Percentiles rank a stretch among this genome's conserved stretches.
phyloP scores from a whole-genome alignment of 2,888 invertebrate genomes.

The Ophioninae sp. region DNA sequence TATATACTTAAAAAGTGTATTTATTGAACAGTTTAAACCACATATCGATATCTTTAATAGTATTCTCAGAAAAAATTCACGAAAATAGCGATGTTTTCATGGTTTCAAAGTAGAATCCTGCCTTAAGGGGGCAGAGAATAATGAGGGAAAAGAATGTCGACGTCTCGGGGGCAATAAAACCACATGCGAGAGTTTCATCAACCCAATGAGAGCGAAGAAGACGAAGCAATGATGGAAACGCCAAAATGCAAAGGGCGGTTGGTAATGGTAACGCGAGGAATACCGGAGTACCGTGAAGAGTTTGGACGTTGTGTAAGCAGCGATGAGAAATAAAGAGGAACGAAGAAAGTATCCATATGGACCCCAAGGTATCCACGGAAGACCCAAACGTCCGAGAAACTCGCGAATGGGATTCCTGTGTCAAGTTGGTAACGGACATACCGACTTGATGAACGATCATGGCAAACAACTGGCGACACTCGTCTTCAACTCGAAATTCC shows the following conservation, averaged over 20 bases:
- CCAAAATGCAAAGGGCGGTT: conserved; percentile 61
- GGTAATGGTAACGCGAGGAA: conserved; percentile 61
- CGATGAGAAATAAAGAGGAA: conserved; percentile 37
- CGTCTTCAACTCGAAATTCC: background rate
- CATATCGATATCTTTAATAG: too few species aligned
- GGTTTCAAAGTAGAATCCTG: too few species aligned
- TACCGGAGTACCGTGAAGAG: conserved; percentile 57
- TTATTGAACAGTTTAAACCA: too few species aligned
- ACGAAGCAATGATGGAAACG: conserved; percentile 60
- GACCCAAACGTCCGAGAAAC: conserved; percentile 26
- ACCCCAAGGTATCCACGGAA: conserved; percentile 23
- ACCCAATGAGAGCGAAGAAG: conserved; percentile 30
- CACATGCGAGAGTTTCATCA: conserved; percentile 39
- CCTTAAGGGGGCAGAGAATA: conserved; percentile 31
- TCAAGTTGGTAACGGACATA: background rate
- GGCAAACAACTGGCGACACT: conserved; percentile 18
- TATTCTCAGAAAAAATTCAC: too few species aligned
- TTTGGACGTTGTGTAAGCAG: conserved; percentile 31
- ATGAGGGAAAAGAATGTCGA: conserved; percentile 61
- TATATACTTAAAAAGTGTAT: too few species aligned
- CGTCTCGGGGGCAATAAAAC: conserved; percentile 49
- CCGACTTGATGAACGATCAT: conserved; percentile 26
- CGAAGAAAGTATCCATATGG: background rate
- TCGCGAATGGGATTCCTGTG: conserved; percentile 5
- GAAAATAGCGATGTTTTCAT: conserved; percentile 2